Conservation (phyloP, 2,797 vertebrate genomes). For the Pangasius macronema region DNA sequence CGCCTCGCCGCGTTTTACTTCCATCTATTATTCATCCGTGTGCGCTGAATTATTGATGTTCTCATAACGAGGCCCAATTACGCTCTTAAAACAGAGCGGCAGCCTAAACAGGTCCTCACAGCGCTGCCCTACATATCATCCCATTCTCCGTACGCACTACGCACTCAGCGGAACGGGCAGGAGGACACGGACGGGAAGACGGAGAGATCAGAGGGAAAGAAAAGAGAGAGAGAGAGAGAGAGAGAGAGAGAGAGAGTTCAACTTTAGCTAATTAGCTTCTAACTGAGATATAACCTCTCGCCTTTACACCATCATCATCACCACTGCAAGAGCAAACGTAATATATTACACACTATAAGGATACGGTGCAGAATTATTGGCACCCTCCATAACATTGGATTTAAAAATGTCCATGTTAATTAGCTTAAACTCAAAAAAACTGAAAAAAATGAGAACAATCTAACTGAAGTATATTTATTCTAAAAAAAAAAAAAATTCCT, state of each 20-base stretch:
- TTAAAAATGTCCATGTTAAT: neutral
- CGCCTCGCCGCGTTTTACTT: constrained; percentile 28
- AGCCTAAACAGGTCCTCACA: constrained; percentile 44
- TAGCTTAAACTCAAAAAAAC: neutral
- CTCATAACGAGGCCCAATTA: constrained; percentile 59
- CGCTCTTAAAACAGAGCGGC: constrained; percentile 52
- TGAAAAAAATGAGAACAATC: neutral
- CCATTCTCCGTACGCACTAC: constrained; percentile 37
- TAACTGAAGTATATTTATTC: neutral
- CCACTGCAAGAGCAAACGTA: neutral
- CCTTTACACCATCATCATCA: neutral
- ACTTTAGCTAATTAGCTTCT: neutral
- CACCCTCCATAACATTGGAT: neutral
- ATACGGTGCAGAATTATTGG: neutral
- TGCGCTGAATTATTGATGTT: constrained; percentile 57
- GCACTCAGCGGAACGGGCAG: neutral
- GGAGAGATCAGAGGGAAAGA: neutral
- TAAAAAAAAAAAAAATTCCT: neutral
- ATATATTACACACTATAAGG: too few species aligned
- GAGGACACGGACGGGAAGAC: neutral
- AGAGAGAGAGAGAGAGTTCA: neutral
- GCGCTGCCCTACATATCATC: constrained; percentile 33
- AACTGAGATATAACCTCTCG: neutral
- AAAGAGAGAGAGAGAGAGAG: neutral
- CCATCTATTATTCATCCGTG: constrained; percentile 54